Conservation (phyloP, 2,113 vertebrate species). For the Girardinichthys multiradiatus region DNA sequence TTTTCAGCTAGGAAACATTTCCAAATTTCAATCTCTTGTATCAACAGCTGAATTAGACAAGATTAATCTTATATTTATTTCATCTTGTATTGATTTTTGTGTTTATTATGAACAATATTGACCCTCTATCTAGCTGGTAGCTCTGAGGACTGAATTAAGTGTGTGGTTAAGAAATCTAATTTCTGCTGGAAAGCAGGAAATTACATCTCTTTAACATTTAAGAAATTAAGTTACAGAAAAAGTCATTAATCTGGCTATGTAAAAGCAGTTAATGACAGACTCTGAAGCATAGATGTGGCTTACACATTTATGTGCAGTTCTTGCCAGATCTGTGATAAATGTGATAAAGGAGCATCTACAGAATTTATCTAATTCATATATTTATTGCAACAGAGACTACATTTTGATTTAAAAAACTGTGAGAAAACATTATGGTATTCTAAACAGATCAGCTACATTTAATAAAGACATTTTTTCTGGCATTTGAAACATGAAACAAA, state of each 20-base stretch:
- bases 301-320: background rate
- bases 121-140: background rate
- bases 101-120: background rate
- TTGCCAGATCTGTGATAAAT: too few species aligned
- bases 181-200: background rate
- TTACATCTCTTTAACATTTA: background rate
- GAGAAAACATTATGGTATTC: background rate
- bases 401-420: constrained; percentile 4
- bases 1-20: too few species aligned
- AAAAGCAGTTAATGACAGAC: background rate
- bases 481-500: constrained; percentile 15
- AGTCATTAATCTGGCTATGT: background rate
- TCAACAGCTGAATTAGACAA: background rate
- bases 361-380: background rate
- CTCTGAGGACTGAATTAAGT: background rate
- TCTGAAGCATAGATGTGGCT: background rate
- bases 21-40: too few species aligned
- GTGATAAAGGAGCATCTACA: background rate
- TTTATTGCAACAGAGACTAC: constrained; percentile 1
- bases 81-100: background rate
- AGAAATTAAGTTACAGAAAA: constrained; percentile 5
- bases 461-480: too few species aligned
- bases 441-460: too few species aligned
- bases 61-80: constrained; percentile 1
- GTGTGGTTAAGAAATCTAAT: constrained; percentile 2